Base-by-base conservation (phyloP, 92 coral and sea anemone species). In the Plumapathes pennacea region DNA sequence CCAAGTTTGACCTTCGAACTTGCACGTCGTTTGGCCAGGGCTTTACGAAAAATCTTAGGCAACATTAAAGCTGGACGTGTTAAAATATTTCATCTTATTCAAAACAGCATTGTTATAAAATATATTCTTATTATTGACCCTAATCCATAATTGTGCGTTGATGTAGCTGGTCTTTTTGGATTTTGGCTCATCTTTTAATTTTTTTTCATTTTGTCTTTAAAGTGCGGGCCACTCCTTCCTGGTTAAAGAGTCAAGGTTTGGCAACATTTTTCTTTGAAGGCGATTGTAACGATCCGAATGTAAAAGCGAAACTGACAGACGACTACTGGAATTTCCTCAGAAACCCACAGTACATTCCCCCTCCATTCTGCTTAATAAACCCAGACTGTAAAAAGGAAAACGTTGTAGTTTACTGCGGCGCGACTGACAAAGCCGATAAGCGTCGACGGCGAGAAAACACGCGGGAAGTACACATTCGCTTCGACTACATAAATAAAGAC, bases 211-310 rank as follows among this genome's bases (percentile, higher is more conserved):
- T 46, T 37, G 1, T 37, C 32, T 20, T 27, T 24, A 44, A 57
- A 87, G 95, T 20, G 32, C 66, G 85, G 17, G 75, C 29, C 14
- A 82, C 72, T 38, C 95, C 95, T 1, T 9, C 47, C 3, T 22
- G 18, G 18, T 42, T 63, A 5, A 65, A 43, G 41, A 10, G 65
- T n/a, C 2, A 10, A 6, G 39, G 31, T 13, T 0, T n/a, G 5
- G 79, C 89, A 4, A 25, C 18, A 3, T 87, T 75, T 64, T 82
- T 23, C 45, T 87, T 46, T 60, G 44, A 71, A 4, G 95, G 95
- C 17, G 77, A 87, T 63, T 87, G 95, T 39, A 82, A 72, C 26
- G 60, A 87, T 17, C 89, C 95, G 0, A 82, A 87, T 38, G 69
- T 54, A 0, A 72, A 75, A 28, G 57, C 8, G 24, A 26, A 49